Evolutionary conservation across 2,113 vertebrate species (phyloP), one percentile per base, ranked within the genome.

Genomic region (Uria lomvia): DNA sequence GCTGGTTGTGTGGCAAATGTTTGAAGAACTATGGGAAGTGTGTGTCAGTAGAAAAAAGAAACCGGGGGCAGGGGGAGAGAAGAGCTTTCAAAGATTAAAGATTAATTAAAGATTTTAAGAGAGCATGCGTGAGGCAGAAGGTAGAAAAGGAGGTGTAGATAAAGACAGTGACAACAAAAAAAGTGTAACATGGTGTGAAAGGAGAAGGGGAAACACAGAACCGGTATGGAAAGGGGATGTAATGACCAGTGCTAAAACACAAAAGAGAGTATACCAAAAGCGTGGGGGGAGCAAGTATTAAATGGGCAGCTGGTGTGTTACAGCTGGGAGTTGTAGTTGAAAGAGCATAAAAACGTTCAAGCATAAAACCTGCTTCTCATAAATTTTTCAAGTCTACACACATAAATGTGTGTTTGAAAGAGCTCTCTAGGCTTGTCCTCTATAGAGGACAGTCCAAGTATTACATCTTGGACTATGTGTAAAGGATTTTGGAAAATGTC

Each of bases 201-300:
- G 30, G 75, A 66, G 45, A 59, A n/a, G 50, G 74, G 59, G 22
- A 80, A 67, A 27, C 1, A 1, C 21, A 26, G 62, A 75, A 65
- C 4, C 9, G 2, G 27, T 40, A n/a, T 56, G 45, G 53, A 45
- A 74, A 52, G 36, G 40, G 26, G 21, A 38, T 1, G 2, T 56
- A 8, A 59, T 34, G 30, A 32, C 4, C 42, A 24, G 29, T 73
- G 45, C 59, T 47, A 4, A 45, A 45, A 34, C 40, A 66, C 9
- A 27, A 27, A 63, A 43, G 49, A 12, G 32, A 22, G 32, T 23
- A 3, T 29, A 8, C 23, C 7, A 22, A 7, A 43, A 59, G 50
- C 15, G 1, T 3, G 40, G 38, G 12, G 14, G 24, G 43, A 50
- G 21, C 0, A 0, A 13, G 52, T 27, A 27, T n/a, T n/a, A 27